Evolutionary conservation across 92 coral and sea anemone species (phyloP).

Genomic region (Epizoanthus illoricatus): DNA sequence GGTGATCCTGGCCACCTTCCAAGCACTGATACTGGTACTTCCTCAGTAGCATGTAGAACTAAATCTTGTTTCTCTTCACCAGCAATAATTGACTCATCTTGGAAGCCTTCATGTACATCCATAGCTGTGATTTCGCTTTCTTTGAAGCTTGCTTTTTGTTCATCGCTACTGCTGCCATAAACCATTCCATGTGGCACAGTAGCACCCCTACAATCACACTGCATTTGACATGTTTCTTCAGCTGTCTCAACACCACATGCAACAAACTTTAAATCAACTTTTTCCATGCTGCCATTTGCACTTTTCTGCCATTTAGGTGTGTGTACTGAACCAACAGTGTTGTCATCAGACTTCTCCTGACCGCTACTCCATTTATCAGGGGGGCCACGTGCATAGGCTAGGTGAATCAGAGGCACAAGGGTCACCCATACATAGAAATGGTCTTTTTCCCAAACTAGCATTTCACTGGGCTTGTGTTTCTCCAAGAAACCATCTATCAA

Average conservation of each 20-base stretch:
- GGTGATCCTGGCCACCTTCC: constrained; percentile 59
- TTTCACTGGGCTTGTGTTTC: constrained; percentile 45
- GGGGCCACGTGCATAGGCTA: constrained; percentile 76
- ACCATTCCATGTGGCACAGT: neutral
- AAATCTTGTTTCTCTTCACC: neutral
- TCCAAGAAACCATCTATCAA: constrained; percentile 62
- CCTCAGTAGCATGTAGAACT: neutral
- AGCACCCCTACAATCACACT: neutral
- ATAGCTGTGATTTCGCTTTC: neutral
- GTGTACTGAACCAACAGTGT: neutral
- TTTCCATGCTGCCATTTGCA: neutral
- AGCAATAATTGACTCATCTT: neutral
- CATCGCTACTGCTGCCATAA: neutral
- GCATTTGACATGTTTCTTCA: neutral
- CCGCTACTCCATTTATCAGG: neutral
- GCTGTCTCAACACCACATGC: neutral
- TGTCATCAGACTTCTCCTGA: neutral
- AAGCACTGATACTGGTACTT: neutral
- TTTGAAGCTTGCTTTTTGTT: neutral
- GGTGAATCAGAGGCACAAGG: constrained; percentile 74
- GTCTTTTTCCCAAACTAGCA: constrained; percentile 58
- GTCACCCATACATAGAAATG: constrained; percentile 86
- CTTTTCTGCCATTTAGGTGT: neutral
- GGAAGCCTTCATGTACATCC: neutral
- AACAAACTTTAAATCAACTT: neutral